These are phyloP conservation scores for Pelobates fuscus DNA, from an alignment of 2,113 vertebrate species.

Conservation along the genomic window DNA sequence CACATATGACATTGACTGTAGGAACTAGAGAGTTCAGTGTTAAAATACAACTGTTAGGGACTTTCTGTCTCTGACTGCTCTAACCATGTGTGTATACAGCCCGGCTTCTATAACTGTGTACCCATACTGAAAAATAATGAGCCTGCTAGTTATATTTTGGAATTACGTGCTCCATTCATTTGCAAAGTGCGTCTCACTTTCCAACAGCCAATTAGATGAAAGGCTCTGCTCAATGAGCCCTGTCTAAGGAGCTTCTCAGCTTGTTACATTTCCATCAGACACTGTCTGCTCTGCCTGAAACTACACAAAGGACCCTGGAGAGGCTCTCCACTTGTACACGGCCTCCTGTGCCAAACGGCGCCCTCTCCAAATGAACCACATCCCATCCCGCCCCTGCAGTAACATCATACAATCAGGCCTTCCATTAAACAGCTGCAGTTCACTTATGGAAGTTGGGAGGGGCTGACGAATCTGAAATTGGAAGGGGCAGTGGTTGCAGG, in stretches of 20 bases:
- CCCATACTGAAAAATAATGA: not conserved
- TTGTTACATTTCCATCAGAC: slow-evolving; percentile 5
- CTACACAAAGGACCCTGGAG: slow-evolving; percentile 12
- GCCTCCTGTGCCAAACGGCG: not conserved
- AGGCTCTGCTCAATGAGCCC: slow-evolving; percentile 42
- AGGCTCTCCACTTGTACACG: not conserved
- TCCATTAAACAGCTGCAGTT: not conserved
- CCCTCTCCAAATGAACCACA: slow-evolving; percentile 1
- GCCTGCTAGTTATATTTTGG: slow-evolving; percentile 6
- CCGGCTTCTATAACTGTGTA: not conserved
- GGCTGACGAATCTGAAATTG: too few relatives aligned
- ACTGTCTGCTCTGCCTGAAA: not conserved
- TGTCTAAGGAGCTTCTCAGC: slow-evolving; percentile 17
- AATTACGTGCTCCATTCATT: slow-evolving; percentile 35
- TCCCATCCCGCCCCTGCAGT: not conserved
- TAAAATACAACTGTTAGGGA: too few relatives aligned
- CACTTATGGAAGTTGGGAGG: not conserved
- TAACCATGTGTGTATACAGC: too few relatives aligned
- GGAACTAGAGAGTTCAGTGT: too few relatives aligned
- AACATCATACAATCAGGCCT: slow-evolving; percentile 6
- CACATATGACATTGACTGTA: too few relatives aligned
- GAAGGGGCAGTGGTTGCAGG: not conserved
- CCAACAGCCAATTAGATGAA: slow-evolving; percentile 33
- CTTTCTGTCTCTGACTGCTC: too few relatives aligned
- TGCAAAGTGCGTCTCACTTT: slow-evolving; percentile 6